Evolutionary conservation across 2,888 invertebrate species (phyloP).

Genomic region (Melinaea marsaeus): DNA sequence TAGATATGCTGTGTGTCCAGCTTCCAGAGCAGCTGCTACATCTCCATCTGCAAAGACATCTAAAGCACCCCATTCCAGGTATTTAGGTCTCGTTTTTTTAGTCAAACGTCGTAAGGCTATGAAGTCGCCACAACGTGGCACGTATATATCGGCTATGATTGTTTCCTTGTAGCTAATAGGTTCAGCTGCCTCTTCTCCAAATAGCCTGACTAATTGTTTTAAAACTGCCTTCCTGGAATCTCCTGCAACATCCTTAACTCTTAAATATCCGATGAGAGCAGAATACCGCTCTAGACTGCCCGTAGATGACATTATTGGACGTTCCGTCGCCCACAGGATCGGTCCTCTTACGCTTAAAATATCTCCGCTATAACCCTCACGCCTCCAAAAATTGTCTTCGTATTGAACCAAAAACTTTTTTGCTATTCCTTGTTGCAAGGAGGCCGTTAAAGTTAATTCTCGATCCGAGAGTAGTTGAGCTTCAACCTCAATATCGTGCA

Average conservation of each 20-base stretch:
- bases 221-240: slow-evolving; percentile 51
- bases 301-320: slow-evolving; percentile 52
- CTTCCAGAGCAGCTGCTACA: slow-evolving; percentile 61
- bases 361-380: slow-evolving; percentile 64
- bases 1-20: slow-evolving; percentile 63
- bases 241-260: slow-evolving; percentile 42
- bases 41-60: slow-evolving; percentile 69
- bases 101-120: slow-evolving; percentile 49
- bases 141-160: slow-evolving; percentile 52
- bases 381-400: slow-evolving; percentile 59
- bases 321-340: slow-evolving; percentile 70
- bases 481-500: slow-evolving; percentile 55
- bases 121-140: slow-evolving; percentile 66
- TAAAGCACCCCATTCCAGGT: slow-evolving; percentile 65
- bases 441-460: slow-evolving; percentile 38
- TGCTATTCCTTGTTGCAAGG: slow-evolving; percentile 49
- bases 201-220: slow-evolving; percentile 58
- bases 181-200: slow-evolving; percentile 54
- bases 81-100: slow-evolving; percentile 35
- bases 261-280: slow-evolving; percentile 57
- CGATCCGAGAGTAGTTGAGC: slow-evolving; percentile 47
- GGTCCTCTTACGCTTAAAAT: slow-evolving; percentile 67
- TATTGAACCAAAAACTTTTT: slow-evolving; percentile 63
- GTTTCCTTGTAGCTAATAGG: slow-evolving; percentile 58
- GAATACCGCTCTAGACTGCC: slow-evolving; percentile 49